Conservation (phyloP, 2,888 invertebrate species). For the Octodonta nipae region DNA sequence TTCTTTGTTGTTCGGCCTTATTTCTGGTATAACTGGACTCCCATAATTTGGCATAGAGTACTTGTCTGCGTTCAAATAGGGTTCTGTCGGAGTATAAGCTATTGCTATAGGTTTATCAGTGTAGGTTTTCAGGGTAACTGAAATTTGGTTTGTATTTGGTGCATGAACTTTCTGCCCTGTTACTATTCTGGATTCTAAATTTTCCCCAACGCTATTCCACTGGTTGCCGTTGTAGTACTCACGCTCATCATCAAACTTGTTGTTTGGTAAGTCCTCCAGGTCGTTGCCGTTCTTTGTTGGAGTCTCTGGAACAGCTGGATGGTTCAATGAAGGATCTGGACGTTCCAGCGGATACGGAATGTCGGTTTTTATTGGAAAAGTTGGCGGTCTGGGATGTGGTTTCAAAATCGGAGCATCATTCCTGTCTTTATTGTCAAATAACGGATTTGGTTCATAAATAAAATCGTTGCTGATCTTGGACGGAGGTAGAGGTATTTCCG, state of each 20-base stretch:
- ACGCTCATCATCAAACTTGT: slow-evolving; percentile 16
- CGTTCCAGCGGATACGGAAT: slow-evolving; percentile 53
- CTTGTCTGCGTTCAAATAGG: slow-evolving; percentile 24
- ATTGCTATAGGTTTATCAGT: slow-evolving; percentile 50
- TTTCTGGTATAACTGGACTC: slow-evolving; percentile 38
- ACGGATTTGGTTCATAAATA: slow-evolving; percentile 36
- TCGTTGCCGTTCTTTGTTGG: slow-evolving; percentile 27
- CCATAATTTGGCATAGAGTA: slow-evolving; percentile 39
- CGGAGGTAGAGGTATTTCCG: slow-evolving; percentile 36
- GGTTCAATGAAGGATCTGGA: slow-evolving; percentile 39
- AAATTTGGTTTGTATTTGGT: slow-evolving; percentile 23
- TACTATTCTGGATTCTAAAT: slow-evolving; percentile 36
- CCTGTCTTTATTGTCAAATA: slow-evolving; percentile 29
- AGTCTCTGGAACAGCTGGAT: slow-evolving; percentile 29
- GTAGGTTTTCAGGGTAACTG: slow-evolving; percentile 33
- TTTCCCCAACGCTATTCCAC: slow-evolving; percentile 32
- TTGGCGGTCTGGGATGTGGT: slow-evolving; percentile 30
- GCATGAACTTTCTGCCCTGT: slow-evolving; percentile 22
- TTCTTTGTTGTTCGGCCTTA: slow-evolving; percentile 14
- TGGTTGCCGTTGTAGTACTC: slow-evolving; percentile 24
- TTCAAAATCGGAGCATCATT: slow-evolving; percentile 35
- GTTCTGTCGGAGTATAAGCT: slow-evolving; percentile 49
- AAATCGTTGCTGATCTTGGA: slow-evolving; percentile 27
- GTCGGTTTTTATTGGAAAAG: slow-evolving; percentile 38
- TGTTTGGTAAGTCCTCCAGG: slow-evolving; percentile 30